Evolutionary conservation across 1,140 invertebrate genomes (phyloP).

Genomic region (Danaus melanippus): DNA sequence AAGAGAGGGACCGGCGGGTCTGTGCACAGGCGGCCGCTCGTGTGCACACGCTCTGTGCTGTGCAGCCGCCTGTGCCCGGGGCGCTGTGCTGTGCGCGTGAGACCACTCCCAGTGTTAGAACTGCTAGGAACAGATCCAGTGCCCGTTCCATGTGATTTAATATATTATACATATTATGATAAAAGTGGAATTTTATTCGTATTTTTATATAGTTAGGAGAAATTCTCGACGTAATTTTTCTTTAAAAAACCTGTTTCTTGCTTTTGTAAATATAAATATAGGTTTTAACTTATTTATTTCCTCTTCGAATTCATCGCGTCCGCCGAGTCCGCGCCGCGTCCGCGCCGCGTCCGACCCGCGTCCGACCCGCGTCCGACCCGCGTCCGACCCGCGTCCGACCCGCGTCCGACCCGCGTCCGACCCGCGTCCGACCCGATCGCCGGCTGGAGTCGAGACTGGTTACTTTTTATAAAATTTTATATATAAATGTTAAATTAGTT

Average conservation of each 20-base stretch:
- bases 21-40: constrained; percentile 19
- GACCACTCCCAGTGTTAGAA: no score
- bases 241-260: constrained; percentile 52
- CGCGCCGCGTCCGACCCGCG: background rate
- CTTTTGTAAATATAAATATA: constrained; percentile 69
- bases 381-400: constrained; percentile 30
- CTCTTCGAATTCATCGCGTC: constrained; percentile 29
- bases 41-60: constrained; percentile 23
- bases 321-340: constrained; percentile 28
- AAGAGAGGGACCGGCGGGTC: constrained; percentile 47
- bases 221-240: constrained; percentile 51
- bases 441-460: background rate
- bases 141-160: constrained; percentile 64
- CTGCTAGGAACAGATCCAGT: constrained; percentile 63
- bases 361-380: background rate
- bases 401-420: background rate
- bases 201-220: constrained; percentile 64
- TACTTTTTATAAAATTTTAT: constrained; percentile 3
- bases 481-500: constrained; percentile 12
- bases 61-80: constrained; percentile 24
- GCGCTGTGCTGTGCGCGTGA: constrained; percentile 28
- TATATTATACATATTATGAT: constrained; percentile 37
- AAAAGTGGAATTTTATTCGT: constrained; percentile 60
- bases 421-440: constrained; percentile 5
- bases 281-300: constrained; percentile 70